phyloP scores from a whole-genome alignment of 2,888 invertebrate species.

The Euplagia quadripunctaria region DNA sequence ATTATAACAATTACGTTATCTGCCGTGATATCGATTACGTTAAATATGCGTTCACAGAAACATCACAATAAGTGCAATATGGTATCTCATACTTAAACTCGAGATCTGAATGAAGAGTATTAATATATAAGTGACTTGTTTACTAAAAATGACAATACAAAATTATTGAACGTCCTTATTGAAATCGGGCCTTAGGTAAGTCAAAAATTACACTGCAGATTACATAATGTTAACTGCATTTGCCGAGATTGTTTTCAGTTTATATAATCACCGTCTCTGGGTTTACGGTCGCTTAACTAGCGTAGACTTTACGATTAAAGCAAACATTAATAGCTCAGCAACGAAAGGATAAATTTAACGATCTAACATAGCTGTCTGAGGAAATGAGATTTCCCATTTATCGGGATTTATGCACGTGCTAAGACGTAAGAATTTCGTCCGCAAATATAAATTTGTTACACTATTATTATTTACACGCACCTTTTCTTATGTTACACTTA shows the following conservation, averaged over 20 bases:
- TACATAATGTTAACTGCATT: constrained; percentile 7
- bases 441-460: constrained; percentile 28
- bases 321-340: constrained; percentile 16
- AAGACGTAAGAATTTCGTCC: constrained; percentile 23
- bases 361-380: constrained; percentile 24
- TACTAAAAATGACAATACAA: constrained; percentile 12
- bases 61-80: constrained; percentile 34
- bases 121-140: constrained; percentile 21
- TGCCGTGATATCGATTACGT: not conserved
- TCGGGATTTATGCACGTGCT: constrained; percentile 16
- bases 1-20: not conserved
- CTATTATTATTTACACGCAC: constrained; percentile 20
- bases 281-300: constrained; percentile 17
- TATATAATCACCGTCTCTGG: constrained; percentile 24
- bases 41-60: constrained; percentile 12
- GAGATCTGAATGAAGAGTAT: constrained; percentile 44
- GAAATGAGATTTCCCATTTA: constrained; percentile 42
- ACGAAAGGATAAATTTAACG: constrained; percentile 27
- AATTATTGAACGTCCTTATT: not conserved
- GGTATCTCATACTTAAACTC: constrained; percentile 21
- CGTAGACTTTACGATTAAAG: constrained; percentile 12
- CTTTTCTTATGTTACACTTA: constrained; percentile 32
- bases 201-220: constrained; percentile 3
- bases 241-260: constrained; percentile 16
- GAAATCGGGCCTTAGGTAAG: constrained; percentile 3